These are phyloP conservation scores for Drosophila melanogaster DNA, from an alignment of 1,140 invertebrate genomes.

Conservation along the genomic window Release_6_plus_ISO1_MT NC_004354.4:13076001-13076500, in stretches of 20 bases:
- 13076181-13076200: too few relatives aligned
- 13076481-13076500: constrained; percentile 4
- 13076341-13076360: constrained; percentile 1
- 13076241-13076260: neutral
- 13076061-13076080: neutral
- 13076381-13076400: neutral
- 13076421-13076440: neutral
- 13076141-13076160: neutral
- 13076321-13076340: neutral
- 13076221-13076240: neutral
- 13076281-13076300: neutral
- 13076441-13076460: too few relatives aligned
- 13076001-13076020: neutral
- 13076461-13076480: neutral
- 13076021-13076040: neutral
- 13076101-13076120: neutral
- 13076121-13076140: neutral
- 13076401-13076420: constrained; percentile 4
- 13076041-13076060: neutral
- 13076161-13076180: too few relatives aligned
- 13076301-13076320: neutral
- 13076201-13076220: neutral
- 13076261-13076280: neutral
- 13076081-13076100: neutral
- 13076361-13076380: neutral